phyloP scores from a whole-genome alignment of 2,888 invertebrate genomes.

The Drosophila stalkeri region DNA sequence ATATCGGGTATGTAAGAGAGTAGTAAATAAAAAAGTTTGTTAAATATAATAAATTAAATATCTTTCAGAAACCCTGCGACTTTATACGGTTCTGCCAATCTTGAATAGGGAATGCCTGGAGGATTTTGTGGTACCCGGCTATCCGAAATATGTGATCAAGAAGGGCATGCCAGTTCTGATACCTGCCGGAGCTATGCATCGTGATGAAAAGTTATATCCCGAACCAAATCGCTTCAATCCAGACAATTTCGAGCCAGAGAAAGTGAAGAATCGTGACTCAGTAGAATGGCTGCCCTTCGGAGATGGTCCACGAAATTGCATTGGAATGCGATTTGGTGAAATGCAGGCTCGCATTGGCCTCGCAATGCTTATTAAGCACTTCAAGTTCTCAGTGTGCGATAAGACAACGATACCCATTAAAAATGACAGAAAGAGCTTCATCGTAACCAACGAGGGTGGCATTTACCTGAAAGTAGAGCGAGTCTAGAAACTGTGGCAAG shows the following conservation, averaged over 20 bases:
- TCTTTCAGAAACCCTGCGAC: constrained; percentile 85
- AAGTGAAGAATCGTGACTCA: constrained; percentile 85
- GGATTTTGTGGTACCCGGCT: constrained; percentile 86
- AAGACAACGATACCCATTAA: constrained; percentile 75
- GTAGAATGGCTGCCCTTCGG: constrained; percentile 82
- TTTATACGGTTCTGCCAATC: constrained; percentile 86
- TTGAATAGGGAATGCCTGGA: constrained; percentile 86
- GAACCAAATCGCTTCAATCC: constrained; percentile 88
- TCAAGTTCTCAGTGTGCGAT: constrained; percentile 69
- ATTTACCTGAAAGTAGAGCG: constrained; percentile 44
- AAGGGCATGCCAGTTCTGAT: constrained; percentile 86
- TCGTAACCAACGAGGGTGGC: constrained; percentile 63
- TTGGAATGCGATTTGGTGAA: constrained; percentile 83
- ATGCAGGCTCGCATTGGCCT: constrained; percentile 81
- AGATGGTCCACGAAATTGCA: constrained; percentile 83
- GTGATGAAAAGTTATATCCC: constrained; percentile 87
- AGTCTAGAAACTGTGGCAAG: not conserved
- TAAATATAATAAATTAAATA: not conserved
- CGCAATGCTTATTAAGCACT: constrained; percentile 72
- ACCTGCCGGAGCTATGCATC: constrained; percentile 87
- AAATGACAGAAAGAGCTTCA: constrained; percentile 47
- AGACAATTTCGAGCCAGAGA: constrained; percentile 87
- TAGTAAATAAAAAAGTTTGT: too few species aligned
- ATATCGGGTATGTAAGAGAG: constrained; percentile 83
- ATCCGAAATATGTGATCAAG: constrained; percentile 86